Evolutionary conservation across 2,113 vertebrate genomes (phyloP), one percentile per base, ranked within the genome.

Genomic region (Coreoperca whiteheadi): DNA sequence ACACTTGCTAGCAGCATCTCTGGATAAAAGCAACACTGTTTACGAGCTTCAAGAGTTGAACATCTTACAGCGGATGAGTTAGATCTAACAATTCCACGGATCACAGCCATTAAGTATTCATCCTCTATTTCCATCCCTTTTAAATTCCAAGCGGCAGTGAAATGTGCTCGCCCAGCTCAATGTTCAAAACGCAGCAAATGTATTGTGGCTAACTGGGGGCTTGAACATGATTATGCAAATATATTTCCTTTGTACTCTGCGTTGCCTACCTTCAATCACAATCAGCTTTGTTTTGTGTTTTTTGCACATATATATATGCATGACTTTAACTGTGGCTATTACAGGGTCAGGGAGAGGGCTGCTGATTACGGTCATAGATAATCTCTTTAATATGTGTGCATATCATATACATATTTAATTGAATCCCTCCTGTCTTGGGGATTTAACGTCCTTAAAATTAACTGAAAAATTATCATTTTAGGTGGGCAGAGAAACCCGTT

Each of bases 81-180:
- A 8, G 68, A 74, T 73, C 67, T 48, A 80, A 78, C 88, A 73
- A 61, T 89, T 85, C 66, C 71, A 79, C 74, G 54, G 79, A 93
- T 93, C 85, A 86, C 73, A 87, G 65, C 87, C 74, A 89, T 93
- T 85, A 90, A 89, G 87, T 87, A 87, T 93, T 91, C 87, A 85
- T 90, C 82, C 79, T 88, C 83, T 54, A 90, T 91, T 94, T 89
- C 87, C 89, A 87, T 87, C 41, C 74, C 79, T 87, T 91, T 88
- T 87, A 92, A 91, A 93, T 14, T 68, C 70, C 78, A 81, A 79
- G 76, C 16, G 39, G 70, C 68, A 70, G 79, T 75, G 81, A 88
- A 88, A 91, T 83, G 81, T 83, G 87, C 79, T 88, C 53, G 51
- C 66, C 83, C 53, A 54, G 88, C 79, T 91, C 82, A 93, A 88